Conservation (phyloP, 1,140 invertebrate species). For the Zelostemma sp. region DNA sequence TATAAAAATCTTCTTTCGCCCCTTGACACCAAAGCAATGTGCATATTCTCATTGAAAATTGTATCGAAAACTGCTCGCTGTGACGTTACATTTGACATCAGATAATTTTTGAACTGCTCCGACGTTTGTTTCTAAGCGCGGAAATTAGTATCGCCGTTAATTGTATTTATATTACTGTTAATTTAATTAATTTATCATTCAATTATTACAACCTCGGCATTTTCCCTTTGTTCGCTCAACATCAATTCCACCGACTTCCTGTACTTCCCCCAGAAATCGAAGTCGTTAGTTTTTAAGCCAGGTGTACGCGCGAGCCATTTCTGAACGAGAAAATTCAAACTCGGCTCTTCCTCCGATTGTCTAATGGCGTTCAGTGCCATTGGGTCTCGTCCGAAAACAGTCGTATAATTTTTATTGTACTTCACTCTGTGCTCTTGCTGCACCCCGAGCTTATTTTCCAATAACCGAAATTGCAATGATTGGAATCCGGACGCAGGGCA, state of each 20-base stretch:
- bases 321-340: slow-evolving; percentile 87
- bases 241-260: slow-evolving; percentile 81
- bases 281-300: slow-evolving; percentile 84
- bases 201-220: slow-evolving; percentile 36
- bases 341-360: slow-evolving; percentile 86
- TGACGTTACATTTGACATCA: slow-evolving; percentile 81
- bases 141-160: not conserved
- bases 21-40: slow-evolving; percentile 83
- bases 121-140: slow-evolving; percentile 60
- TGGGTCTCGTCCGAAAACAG: slow-evolving; percentile 86
- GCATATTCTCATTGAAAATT: slow-evolving; percentile 86
- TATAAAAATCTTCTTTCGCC: slow-evolving; percentile 93
- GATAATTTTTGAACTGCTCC: slow-evolving; percentile 74
- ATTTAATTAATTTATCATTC: no score
- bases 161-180: not conserved
- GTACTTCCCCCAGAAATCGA: slow-evolving; percentile 96
- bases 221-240: slow-evolving; percentile 76
- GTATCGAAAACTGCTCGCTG: slow-evolving; percentile 88
- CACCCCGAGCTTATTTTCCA: slow-evolving; percentile 98
- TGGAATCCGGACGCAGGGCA: slow-evolving; percentile 98
- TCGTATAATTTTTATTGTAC: slow-evolving; percentile 93
- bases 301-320: slow-evolving; percentile 96
- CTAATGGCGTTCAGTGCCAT: slow-evolving; percentile 80
- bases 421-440: slow-evolving; percentile 89
- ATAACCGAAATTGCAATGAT: slow-evolving; percentile 93